phyloP scores from a whole-genome alignment of 2,113 vertebrate genomes.

The Lycaon pictus region DNA sequence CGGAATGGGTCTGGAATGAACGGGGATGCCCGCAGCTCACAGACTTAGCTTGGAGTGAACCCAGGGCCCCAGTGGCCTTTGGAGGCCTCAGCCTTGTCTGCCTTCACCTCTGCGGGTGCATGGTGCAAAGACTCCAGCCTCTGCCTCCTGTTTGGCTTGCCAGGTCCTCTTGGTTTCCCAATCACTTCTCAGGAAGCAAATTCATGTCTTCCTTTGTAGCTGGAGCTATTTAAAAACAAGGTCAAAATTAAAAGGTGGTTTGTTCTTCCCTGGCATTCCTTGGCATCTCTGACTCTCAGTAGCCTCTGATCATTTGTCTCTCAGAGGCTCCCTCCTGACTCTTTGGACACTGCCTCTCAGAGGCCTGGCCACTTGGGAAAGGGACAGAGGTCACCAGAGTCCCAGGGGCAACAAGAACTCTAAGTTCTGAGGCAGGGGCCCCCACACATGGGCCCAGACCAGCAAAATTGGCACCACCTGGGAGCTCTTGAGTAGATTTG shows the following conservation, averaged over 20 bases:
- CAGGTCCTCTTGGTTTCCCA: not conserved
- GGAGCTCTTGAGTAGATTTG: not conserved
- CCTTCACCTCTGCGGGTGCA: not conserved
- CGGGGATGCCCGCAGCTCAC: not conserved
- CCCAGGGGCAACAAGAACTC: not conserved
- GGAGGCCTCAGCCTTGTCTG: not conserved
- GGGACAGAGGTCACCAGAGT: slow-evolving; percentile 5
- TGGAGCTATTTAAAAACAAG: slow-evolving; percentile 37
- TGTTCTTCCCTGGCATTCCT: not conserved
- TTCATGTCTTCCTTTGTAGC: not conserved
- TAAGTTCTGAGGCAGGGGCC: not conserved
- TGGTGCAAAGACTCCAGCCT: not conserved
- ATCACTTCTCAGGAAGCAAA: not conserved
- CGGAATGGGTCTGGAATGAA: not conserved
- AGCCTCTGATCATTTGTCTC: not conserved
- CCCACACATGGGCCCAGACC: rapidly evolving
- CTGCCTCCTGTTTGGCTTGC: not conserved
- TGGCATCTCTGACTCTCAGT: not conserved
- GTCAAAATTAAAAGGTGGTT: not conserved
- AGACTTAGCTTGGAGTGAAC: too few species aligned
- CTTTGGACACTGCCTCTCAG: not conserved
- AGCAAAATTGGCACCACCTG: not conserved
- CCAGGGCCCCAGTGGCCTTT: not conserved
- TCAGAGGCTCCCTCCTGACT: not conserved
- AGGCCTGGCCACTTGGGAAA: not conserved